phyloP scores from a whole-genome alignment of 2,888 invertebrate species.

The Mimachlamys varia region DNA sequence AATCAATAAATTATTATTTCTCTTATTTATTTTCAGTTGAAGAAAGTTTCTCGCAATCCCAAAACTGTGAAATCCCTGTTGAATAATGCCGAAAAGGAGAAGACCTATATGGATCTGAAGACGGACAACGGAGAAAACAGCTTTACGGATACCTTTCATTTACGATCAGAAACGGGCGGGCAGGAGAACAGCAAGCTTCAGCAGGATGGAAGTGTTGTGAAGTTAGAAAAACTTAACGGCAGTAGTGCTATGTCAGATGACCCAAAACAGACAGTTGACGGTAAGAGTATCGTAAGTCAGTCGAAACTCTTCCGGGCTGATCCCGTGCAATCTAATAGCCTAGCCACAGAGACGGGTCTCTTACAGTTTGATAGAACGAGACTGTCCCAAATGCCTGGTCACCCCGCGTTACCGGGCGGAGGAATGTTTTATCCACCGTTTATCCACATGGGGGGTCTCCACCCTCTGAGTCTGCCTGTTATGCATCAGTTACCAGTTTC shows the following conservation, averaged over 20 bases:
- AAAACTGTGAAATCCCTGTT: conserved; percentile 56
- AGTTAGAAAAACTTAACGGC: neutral
- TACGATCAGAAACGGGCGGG: neutral
- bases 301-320: conserved; percentile 52
- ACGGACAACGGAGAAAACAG: conserved; percentile 34
- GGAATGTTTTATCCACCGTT: conserved; percentile 64
- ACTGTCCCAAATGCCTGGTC: conserved; percentile 36
- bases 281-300: conserved; percentile 44
- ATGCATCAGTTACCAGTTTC: conserved; percentile 50
- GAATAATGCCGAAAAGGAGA: conserved; percentile 49
- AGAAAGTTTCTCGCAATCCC: conserved; percentile 44
- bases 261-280: neutral
- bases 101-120: conserved; percentile 36
- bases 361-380: conserved; percentile 31
- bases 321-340: conserved; percentile 42
- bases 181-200: neutral
- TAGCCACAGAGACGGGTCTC: neutral
- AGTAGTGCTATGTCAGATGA: neutral
- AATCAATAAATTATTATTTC: neutral
- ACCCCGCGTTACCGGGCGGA: conserved; percentile 49
- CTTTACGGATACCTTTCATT: neutral
- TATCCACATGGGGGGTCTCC: conserved; percentile 56
- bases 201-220: neutral
- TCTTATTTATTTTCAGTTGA: conserved; percentile 42
- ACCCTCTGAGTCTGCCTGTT: conserved; percentile 50